A percentile compares a stretch with the other conserved stretches of the same genome.
phyloP scores from a whole-genome alignment of 2,888 invertebrate species.

The Erebia palarica region DNA sequence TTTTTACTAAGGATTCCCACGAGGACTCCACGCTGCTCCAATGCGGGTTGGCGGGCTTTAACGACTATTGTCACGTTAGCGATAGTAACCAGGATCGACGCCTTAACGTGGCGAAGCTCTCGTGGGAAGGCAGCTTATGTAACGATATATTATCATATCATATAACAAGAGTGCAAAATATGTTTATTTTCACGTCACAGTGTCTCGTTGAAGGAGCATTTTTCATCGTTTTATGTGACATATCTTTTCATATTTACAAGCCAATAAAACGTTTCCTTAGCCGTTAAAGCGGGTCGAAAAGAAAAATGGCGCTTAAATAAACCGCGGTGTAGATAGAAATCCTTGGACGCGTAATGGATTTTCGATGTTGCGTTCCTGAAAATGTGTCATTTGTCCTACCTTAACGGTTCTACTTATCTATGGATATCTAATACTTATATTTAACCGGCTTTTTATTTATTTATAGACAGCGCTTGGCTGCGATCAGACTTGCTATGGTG shows the following conservation, averaged over 20 bases:
- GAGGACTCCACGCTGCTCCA: too few relatives aligned
- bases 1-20: too few relatives aligned
- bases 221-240: conserved; percentile 25
- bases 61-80: too few relatives aligned
- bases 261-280: conserved; percentile 23
- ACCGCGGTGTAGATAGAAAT: conserved; percentile 19
- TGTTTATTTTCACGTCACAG: conserved; percentile 3
- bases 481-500: too few relatives aligned
- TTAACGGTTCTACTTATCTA: neutral
- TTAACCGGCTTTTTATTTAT: too few relatives aligned
- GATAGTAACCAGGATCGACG: too few relatives aligned
- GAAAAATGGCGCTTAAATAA: conserved; percentile 21
- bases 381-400: neutral
- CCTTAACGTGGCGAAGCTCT: too few relatives aligned
- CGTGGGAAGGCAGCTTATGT: neutral
- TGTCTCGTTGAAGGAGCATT: conserved; percentile 8
- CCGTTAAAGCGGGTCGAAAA: conserved; percentile 16
- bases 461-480: too few relatives aligned
- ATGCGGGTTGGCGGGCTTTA: too few relatives aligned
- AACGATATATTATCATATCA: neutral
- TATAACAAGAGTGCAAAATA: conserved; percentile 2
- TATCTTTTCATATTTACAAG: conserved; percentile 24
- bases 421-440: too few relatives aligned
- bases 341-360: conserved; percentile 57
- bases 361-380: conserved; percentile 46